A percentile compares a stretch with the other conserved stretches of the same genome.
phyloP scores from a whole-genome alignment of 2,113 vertebrate genomes.

The Aegithalos caudatus region DNA sequence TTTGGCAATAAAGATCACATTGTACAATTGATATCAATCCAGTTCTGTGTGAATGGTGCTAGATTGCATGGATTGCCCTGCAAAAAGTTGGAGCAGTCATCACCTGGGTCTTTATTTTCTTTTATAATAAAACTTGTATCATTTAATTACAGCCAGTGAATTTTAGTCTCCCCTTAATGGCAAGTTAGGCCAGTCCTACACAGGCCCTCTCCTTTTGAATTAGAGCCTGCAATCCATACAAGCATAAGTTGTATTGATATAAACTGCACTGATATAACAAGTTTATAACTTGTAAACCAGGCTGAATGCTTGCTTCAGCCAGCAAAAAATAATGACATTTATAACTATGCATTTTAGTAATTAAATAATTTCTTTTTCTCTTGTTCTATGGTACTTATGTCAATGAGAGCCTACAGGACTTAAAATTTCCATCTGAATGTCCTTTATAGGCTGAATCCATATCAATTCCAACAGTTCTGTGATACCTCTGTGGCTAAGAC shows the following conservation, averaged over 20 bases:
- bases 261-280: background rate
- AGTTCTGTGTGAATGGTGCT: background rate
- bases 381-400: conserved; percentile 10
- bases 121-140: conserved; percentile 6
- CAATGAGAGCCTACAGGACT: conserved; percentile 31
- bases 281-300: background rate
- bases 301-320: background rate
- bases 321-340: conserved; percentile 50
- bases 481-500: background rate
- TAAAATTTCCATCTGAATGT: background rate
- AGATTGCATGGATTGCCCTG: conserved; percentile 8
- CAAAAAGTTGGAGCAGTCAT: background rate
- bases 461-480: conserved; percentile 31
- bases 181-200: background rate
- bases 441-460: background rate
- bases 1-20: conserved; percentile 25
- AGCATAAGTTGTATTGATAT: background rate
- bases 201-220: background rate
- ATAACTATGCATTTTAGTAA: conserved; percentile 40
- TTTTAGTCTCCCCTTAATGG: background rate
- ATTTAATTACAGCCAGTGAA: background rate
- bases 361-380: conserved; percentile 31
- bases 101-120: conserved; percentile 13
- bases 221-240: background rate
- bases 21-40: conserved; percentile 10